A percentile compares a stretch with the other conserved stretches of the same genome.
Evolutionary conservation across 1,140 invertebrate species (phyloP).

Genomic region (Apolygus lucorum): DNA sequence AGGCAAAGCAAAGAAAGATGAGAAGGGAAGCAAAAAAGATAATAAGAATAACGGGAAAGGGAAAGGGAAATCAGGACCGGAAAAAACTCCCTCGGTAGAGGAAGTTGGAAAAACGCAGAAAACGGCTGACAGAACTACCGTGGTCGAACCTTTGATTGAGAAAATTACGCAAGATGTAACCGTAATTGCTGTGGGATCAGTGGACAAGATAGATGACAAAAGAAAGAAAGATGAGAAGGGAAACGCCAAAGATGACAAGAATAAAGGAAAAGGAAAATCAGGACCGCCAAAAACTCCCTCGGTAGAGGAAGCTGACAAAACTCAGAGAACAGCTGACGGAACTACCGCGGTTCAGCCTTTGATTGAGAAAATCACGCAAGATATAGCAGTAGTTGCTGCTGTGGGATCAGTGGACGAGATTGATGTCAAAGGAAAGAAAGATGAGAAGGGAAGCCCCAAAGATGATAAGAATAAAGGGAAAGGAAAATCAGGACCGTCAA

Average conservation of each 20-base stretch:
- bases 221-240: conserved; percentile 18
- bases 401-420: background rate
- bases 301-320: background rate
- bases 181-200: background rate
- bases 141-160: too few species aligned
- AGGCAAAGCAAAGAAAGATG: too few species aligned
- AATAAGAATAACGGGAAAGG: too few species aligned
- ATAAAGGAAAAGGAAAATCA: conserved; percentile 13
- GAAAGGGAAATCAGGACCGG: background rate
- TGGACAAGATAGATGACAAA: background rate
- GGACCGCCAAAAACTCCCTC: background rate
- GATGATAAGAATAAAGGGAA: background rate
- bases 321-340: too few species aligned
- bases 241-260: background rate
- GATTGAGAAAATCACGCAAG: too few species aligned
- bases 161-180: background rate
- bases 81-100: background rate
- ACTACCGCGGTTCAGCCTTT: too few species aligned
- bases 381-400: background rate
- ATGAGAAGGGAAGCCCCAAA: conserved; percentile 4
- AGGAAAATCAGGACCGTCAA: background rate
- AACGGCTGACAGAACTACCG: too few species aligned
- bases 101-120: too few species aligned
- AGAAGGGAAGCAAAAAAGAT: too few species aligned
- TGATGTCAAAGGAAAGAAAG: conserved; percentile 10